These are phyloP conservation scores for Hirtodrosophila cameraria DNA, from an alignment of 2,888 invertebrate genomes.

Conservation along the genomic window DNA sequence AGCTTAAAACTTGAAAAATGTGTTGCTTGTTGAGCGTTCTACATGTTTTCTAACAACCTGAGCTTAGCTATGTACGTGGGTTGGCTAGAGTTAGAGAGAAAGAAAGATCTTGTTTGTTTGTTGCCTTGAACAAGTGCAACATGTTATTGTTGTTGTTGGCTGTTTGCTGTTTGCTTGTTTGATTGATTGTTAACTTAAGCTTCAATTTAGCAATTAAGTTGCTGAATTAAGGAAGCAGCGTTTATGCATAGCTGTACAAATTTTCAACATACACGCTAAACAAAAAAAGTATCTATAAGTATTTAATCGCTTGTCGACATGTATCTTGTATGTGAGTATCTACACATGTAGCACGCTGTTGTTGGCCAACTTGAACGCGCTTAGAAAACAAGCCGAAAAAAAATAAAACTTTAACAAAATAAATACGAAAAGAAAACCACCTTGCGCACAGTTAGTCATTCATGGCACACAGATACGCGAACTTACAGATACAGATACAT, in stretches of 20 bases:
- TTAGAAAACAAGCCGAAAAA: slow-evolving; percentile 23
- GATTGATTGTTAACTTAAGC: slow-evolving; percentile 59
- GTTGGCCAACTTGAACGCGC: slow-evolving; percentile 35
- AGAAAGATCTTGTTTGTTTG: slow-evolving; percentile 11
- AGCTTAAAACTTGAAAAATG: slow-evolving; percentile 70
- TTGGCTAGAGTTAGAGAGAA: slow-evolving; percentile 32
- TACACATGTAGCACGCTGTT: slow-evolving; percentile 17
- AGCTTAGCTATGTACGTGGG: slow-evolving; percentile 65
- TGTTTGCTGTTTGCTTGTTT: slow-evolving; percentile 43
- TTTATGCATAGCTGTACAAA: slow-evolving; percentile 35
- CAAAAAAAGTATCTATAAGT: slow-evolving; percentile 20
- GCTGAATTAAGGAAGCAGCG: slow-evolving; percentile 63
- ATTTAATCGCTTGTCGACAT: slow-evolving; percentile 48
- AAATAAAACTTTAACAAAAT: slow-evolving; percentile 8
- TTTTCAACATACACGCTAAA: slow-evolving; percentile 31
- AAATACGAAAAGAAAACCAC: slow-evolving; percentile 67
- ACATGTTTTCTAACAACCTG: slow-evolving; percentile 61
- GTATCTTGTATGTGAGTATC: slow-evolving; percentile 38
- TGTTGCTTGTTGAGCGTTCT: slow-evolving; percentile 55
- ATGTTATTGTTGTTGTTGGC: neutral
- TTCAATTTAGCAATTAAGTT: slow-evolving; percentile 61
- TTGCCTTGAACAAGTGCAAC: slow-evolving; percentile 38
- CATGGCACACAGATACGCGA: slow-evolving; percentile 34
- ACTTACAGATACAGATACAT: slow-evolving; percentile 18
- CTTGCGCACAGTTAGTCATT: slow-evolving; percentile 76